Evolutionary conservation across 2,888 invertebrate genomes (phyloP).

Genomic region (Hipparchia semele): DNA sequence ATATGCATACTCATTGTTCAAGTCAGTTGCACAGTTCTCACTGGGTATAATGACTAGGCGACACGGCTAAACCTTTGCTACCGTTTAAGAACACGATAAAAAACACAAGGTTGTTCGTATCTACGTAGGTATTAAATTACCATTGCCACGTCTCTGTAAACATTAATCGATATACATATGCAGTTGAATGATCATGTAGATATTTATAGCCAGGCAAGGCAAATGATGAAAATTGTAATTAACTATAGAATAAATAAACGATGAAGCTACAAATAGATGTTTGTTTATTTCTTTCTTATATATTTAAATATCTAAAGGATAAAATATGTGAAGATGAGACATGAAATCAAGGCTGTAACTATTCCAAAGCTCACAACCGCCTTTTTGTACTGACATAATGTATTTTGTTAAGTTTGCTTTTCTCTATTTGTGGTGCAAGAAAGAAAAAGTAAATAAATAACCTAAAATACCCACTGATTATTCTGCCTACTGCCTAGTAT

Average conservation of each 20-base stretch:
- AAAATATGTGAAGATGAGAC: too few species aligned
- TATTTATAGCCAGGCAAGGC: slow-evolving; percentile 2
- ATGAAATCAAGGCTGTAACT: too few species aligned
- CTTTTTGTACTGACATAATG: too few species aligned
- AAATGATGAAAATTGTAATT: neutral
- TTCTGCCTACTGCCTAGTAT: too few species aligned
- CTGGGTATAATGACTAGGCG: slow-evolving; percentile 61
- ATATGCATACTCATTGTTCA: slow-evolving; percentile 60
- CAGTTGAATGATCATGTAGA: neutral
- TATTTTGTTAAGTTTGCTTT: too few species aligned
- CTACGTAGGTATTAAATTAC: slow-evolving; percentile 15
- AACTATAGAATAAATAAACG: neutral
- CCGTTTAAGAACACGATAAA: slow-evolving; percentile 60
- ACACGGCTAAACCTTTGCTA: slow-evolving; percentile 50
- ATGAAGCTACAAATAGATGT: neutral
- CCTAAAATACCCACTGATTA: too few species aligned
- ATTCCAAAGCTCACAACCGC: too few species aligned
- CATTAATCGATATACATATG: slow-evolving; percentile 3
- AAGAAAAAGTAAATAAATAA: too few species aligned
- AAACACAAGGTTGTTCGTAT: slow-evolving; percentile 59
- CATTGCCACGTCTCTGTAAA: neutral
- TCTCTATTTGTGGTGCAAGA: too few species aligned
- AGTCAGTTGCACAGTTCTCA: slow-evolving; percentile 65
- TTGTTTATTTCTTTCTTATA: too few species aligned
- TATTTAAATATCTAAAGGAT: too few species aligned